Evolutionary conservation across 1,140 invertebrate species (phyloP), one percentile per base, ranked within the genome.

Genomic region (Heliconius hewitsoni): DNA sequence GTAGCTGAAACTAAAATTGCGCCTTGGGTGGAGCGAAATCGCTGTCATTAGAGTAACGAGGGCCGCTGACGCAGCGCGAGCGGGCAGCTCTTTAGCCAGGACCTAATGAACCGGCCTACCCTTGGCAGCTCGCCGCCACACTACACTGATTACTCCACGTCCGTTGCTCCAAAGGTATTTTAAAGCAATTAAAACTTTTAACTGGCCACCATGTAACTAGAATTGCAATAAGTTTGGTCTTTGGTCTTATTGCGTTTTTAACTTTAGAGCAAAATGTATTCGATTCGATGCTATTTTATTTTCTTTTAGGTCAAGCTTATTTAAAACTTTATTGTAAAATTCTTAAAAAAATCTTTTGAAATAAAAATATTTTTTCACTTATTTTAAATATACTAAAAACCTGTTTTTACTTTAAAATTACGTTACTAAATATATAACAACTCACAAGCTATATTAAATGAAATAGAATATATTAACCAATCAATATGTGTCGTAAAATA

Each of bases 1-100:
- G 80, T 82, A 76, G 83, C 79, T 84, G 84, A 79, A 90, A 90
- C 85, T 89, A 89, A 90, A 91, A 91, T 86, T 89, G 86, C 86
- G 87, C 85, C 86, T 88, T 87, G 86, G 85, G 80, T 81, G 85
- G 85, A 89, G 87, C 86, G 86, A 91, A 93, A 93, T 92, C 90
- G 89, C 86, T 91, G 86, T 93, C 91, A 92, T 93, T 93, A 93
- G 88, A 85, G 87, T 92, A 93, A 93, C 91, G 90, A 92, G 90
- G 84, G 88, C 76, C 81, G 90, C 87, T 90, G 90, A 89, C 87
- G 87, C 86, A 81, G 89, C 86, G 84, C 77, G 85, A 78, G 80
- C 76, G 85, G 83, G 84, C 83, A 87, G 85, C 89, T 89, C 85
- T 89, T 87, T 88, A 84, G 82, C 84, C 82, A 84, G 74, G 85